Percentiles rank a stretch among this genome's conserved stretches.
Conservation (phyloP, 1,140 invertebrate species). For the Drosophila dunni region DNA sequence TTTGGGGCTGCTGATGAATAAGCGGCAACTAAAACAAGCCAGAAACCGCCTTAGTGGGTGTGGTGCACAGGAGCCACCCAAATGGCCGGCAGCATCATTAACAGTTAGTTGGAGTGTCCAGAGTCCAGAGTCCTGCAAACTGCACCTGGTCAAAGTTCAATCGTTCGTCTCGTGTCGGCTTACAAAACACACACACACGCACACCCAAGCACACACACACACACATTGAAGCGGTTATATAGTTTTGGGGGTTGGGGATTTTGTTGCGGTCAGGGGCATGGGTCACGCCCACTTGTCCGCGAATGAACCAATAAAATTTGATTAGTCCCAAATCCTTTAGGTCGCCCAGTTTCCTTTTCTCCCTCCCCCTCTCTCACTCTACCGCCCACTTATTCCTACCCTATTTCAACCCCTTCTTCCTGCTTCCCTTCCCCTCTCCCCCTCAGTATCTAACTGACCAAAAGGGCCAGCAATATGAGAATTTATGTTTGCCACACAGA, state of each 20-base stretch:
- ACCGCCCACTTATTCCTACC: too few species aligned
- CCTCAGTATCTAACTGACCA: slow-evolving; percentile 18
- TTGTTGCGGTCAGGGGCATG: neutral
- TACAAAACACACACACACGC: slow-evolving; percentile 24
- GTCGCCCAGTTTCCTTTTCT: neutral
- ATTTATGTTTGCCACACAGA: slow-evolving; percentile 49
- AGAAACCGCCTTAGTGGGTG: neutral
- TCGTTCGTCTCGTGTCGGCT: slow-evolving; percentile 52
- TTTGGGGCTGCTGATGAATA: slow-evolving; percentile 62
- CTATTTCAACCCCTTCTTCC: too few species aligned
- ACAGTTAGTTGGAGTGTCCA: slow-evolving; percentile 1
- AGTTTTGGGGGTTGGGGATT: neutral
- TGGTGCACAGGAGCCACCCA: neutral
- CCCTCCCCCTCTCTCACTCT: too few species aligned
- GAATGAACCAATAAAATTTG: slow-evolving; percentile 71
- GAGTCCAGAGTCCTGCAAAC: slow-evolving; percentile 6
- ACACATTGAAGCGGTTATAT: neutral
- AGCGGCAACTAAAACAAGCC: slow-evolving; percentile 60
- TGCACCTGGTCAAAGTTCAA: slow-evolving; percentile 57
- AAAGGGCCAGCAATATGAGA: slow-evolving; percentile 50
- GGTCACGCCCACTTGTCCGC: slow-evolving; percentile 32
- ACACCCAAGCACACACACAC: neutral
- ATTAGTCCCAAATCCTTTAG: slow-evolving; percentile 57
- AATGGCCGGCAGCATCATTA: slow-evolving; percentile 8
- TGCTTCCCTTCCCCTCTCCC: too few species aligned